Percentiles rank a stretch among this genome's conserved stretches.
Evolutionary conservation across 37 sponge, comb jelly and placozoan genomes (phyloP).

Genomic region (Beroe forskalii): DNA sequence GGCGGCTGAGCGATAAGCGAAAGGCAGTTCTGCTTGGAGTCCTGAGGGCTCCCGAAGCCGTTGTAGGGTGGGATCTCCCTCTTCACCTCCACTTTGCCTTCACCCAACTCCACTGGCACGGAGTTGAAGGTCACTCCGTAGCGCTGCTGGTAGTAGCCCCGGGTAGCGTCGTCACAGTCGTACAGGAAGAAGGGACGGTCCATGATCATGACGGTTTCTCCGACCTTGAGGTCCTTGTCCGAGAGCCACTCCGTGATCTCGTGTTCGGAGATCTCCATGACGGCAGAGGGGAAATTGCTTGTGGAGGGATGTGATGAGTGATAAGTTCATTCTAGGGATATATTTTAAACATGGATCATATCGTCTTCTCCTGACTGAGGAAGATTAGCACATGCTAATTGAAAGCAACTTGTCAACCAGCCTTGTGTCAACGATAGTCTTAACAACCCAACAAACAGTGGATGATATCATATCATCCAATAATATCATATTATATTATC

Average conservation of each 20-base stretch:
- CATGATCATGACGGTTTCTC: conserved; percentile 82
- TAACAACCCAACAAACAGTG: too few species aligned
- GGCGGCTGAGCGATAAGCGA: conserved; percentile 96
- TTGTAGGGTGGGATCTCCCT: conserved; percentile 90
- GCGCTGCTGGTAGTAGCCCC: conserved; percentile 73
- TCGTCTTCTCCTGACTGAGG: too few species aligned
- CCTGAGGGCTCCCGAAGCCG: conserved; percentile 95
- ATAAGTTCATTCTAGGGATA: too few species aligned
- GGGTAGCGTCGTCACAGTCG: conserved; percentile 94
- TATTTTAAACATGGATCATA: too few species aligned
- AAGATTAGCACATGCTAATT: too few species aligned
- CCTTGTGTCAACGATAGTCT: too few species aligned
- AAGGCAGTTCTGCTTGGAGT: conserved; percentile 90
- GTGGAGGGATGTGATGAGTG: too few species aligned
- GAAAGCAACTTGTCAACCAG: too few species aligned
- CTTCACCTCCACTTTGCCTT: conserved; percentile 48
- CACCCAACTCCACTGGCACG: conserved; percentile 65
- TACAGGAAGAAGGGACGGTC: conserved; percentile 89
- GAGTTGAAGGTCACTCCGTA: conserved; percentile 75
- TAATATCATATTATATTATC: too few species aligned
- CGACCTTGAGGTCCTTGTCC: conserved; percentile 85
- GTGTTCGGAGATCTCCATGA: conserved; percentile 84
- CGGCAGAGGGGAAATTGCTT: conserved; percentile 82
- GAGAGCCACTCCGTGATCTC: conserved; percentile 91
- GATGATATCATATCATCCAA: too few species aligned